Evolutionary conservation across 2,888 invertebrate genomes (phyloP), one percentile per base, ranked within the genome.

Genomic region (Yponomeuta cagnagella): DNA sequence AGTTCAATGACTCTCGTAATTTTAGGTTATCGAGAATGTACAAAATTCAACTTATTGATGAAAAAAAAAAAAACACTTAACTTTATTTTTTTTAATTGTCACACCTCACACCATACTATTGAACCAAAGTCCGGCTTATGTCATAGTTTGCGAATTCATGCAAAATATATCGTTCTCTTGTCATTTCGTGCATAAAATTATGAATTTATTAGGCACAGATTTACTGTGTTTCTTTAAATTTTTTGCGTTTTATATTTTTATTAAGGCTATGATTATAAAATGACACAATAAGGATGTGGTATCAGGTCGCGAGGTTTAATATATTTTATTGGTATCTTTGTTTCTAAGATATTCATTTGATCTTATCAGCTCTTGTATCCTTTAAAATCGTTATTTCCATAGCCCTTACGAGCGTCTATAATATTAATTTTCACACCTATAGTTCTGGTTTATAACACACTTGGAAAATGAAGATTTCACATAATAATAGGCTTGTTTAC

Each of bases 71-170:
- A 12, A 2, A 8, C 52, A 2, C 2, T 12, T 52, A 8, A 52
- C 52, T 6, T 52, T 33, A 33, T 52, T 52, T 52, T 58, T 52
- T 5, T 58, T 58, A 15, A 58, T 58, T 58, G 43, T 58, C 5
- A 15, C 52, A 58, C 52, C 43, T 58, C 15, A 15, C 52, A 52
- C 52, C 10, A 63, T n/a, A 15, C 9, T 30, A 3, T 63, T 30
- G 33, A 63, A 63, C 23, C 63, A 12, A 68, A 48, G 48, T 68
- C 68, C 68, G 48, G 68, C 68, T 68, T 68, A 68, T 68, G 68
- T 68, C 68, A 68, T 48, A 30, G 6, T 9, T 15, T 6, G 67
- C 43, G 9, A 37, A 67, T 67, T 3, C 15, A 43, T 67, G 43
- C 67, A 67, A 67, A 67, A 37, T 43, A 30, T 64, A 64, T 64